Conservation (phyloP, 2,113 vertebrate genomes). For the Tragelaphus imberbis region DNA sequence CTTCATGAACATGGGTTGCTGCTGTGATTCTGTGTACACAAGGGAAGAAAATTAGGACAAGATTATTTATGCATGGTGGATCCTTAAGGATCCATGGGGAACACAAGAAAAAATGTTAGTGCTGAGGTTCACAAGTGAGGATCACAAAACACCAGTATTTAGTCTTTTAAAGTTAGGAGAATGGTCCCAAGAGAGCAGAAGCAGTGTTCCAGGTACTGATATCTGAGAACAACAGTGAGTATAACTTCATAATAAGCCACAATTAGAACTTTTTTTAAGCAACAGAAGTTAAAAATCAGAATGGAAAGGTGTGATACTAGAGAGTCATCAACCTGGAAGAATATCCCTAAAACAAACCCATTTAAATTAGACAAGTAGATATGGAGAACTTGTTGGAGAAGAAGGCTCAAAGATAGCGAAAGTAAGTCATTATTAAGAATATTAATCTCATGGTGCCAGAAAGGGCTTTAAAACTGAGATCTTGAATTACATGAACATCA, state of each 20-base stretch:
- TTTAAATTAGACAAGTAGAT: background rate
- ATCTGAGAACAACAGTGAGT: background rate
- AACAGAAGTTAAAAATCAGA: constrained; percentile 4
- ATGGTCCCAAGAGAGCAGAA: background rate
- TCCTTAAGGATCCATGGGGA: background rate
- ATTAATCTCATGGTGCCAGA: background rate
- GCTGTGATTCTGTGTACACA: constrained; percentile 89
- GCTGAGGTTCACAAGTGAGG: background rate
- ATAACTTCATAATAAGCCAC: background rate
- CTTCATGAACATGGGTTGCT: constrained; percentile 93
- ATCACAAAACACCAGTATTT: background rate
- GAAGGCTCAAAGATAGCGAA: background rate
- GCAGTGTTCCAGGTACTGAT: background rate
- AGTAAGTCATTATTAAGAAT: background rate
- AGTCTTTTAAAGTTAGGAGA: background rate
- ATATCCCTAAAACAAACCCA: background rate
- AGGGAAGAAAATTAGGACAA: constrained; percentile 1
- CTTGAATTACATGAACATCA: background rate
- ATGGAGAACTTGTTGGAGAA: background rate
- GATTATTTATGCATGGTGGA: background rate
- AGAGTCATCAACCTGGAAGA: background rate
- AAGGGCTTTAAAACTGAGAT: constrained; percentile 3
- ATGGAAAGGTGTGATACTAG: background rate
- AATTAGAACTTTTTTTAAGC: constrained; percentile 3
- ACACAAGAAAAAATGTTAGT: constrained; percentile 33